Evolutionary conservation across 2,113 vertebrate species (phyloP).

Genomic region (Atractosteus spatula): DNA sequence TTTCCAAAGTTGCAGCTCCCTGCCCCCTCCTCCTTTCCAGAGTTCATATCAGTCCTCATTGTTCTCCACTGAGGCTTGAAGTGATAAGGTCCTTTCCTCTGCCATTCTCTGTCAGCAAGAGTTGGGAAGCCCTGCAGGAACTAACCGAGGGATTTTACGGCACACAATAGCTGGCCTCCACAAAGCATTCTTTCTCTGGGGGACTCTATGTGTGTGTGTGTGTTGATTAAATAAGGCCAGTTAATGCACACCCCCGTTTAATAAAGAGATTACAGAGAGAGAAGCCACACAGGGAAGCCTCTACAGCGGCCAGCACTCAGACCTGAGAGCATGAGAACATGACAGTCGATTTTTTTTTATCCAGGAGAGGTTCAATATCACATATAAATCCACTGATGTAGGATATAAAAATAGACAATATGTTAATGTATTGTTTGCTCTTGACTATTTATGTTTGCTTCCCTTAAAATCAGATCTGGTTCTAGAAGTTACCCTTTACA

Average conservation of each 20-base stretch:
- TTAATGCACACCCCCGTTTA: conserved; percentile 61
- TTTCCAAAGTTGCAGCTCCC: conserved; percentile 31
- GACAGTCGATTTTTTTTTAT: no score
- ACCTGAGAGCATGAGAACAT: no score
- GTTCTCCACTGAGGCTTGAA: conserved; percentile 69
- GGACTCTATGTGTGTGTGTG: conserved; percentile 31
- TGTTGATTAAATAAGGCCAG: conserved; percentile 67
- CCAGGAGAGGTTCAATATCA: no score
- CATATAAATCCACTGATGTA: no score
- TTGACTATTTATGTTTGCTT: no score
- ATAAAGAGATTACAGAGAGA: conserved; percentile 62
- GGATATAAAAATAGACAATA: no score
- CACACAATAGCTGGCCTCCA: conserved; percentile 68
- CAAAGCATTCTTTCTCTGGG: conserved; percentile 72
- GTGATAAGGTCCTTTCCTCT: conserved; percentile 61
- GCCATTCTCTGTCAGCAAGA: conserved; percentile 57
- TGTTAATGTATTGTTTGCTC: no score
- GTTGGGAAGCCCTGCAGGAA: conserved; percentile 65
- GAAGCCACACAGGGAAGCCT: no score
- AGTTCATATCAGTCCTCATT: conserved; percentile 63
- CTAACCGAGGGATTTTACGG: conserved; percentile 50
- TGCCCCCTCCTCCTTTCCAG: conserved; percentile 36
- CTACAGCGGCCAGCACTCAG: no score
- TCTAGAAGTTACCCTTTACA: no score
- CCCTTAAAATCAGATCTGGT: no score